A percentile compares a stretch with the other conserved stretches of the same genome.
Conservation (phyloP, 1,140 invertebrate genomes). For the Pogonognathellus flavescens region DNA sequence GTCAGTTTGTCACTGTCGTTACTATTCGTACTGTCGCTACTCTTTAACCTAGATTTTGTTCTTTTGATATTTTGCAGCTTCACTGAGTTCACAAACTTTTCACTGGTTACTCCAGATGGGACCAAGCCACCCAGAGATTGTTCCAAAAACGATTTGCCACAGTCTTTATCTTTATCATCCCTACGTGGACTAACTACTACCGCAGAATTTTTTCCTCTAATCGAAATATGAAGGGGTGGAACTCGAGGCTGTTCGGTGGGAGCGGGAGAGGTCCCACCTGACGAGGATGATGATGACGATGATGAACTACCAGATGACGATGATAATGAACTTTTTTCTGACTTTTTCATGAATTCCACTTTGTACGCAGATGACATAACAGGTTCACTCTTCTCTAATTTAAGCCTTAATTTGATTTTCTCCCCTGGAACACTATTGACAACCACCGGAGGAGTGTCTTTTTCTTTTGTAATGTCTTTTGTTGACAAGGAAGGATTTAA, state of each 20-base stretch:
- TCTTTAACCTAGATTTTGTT: constrained; percentile 61
- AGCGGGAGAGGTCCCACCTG: constrained; percentile 2
- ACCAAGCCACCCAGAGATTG: neutral
- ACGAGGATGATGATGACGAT: constrained; percentile 15
- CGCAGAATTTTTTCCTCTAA: constrained; percentile 87
- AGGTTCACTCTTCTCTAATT: constrained; percentile 85
- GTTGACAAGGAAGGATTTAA: neutral
- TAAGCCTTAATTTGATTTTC: constrained; percentile 86
- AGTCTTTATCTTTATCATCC: constrained; percentile 70
- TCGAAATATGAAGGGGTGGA: constrained; percentile 89
- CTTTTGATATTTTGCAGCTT: constrained; percentile 45
- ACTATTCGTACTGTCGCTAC: constrained; percentile 45
- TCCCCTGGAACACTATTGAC: constrained; percentile 73
- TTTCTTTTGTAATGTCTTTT: constrained; percentile 33
- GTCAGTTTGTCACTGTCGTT: constrained; percentile 41
- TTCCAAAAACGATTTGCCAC: constrained; percentile 14
- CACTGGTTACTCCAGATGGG: neutral
- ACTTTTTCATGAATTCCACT: constrained; percentile 79
- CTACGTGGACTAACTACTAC: constrained; percentile 87
- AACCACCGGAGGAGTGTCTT: constrained; percentile 26
- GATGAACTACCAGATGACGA: constrained; percentile 26
- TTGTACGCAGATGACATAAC: constrained; percentile 81
- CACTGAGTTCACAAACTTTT: constrained; percentile 8
- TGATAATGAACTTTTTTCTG: constrained; percentile 70
- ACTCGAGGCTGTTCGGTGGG: constrained; percentile 80